Conservation (phyloP, 2,113 vertebrate genomes). For the Solea senegalensis region DNA sequence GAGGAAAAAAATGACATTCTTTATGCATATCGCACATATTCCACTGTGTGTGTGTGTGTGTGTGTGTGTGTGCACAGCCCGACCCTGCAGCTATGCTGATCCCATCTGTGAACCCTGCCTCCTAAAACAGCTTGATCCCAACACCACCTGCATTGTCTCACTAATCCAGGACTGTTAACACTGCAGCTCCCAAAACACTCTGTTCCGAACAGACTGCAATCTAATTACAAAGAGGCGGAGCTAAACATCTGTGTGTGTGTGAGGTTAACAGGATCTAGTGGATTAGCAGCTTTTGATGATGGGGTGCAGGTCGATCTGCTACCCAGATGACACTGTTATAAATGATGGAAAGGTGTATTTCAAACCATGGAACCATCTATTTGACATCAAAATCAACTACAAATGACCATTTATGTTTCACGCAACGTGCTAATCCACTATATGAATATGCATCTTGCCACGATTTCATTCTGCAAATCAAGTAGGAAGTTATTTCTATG, state of each 20-base stretch:
- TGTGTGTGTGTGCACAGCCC: conserved; percentile 1
- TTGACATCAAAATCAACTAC: too few relatives aligned
- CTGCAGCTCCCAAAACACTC: conserved; percentile 52
- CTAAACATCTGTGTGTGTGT: neutral
- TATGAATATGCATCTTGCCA: too few relatives aligned
- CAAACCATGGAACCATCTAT: neutral
- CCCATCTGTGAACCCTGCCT: conserved; percentile 69
- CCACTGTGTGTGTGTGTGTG: conserved; percentile 6
- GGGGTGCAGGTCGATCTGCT: conserved; percentile 1
- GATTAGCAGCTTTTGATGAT: conserved; percentile 56
- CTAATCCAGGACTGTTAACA: conserved; percentile 73
- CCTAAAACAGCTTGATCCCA: conserved; percentile 62
- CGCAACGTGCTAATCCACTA: too few relatives aligned
- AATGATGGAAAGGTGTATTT: too few relatives aligned
- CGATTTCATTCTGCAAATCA: too few relatives aligned
- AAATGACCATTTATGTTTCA: too few relatives aligned
- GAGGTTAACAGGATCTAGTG: conserved; percentile 50
- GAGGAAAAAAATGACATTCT: too few relatives aligned
- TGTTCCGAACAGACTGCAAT: conserved; percentile 50
- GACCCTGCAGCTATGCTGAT: conserved; percentile 55
- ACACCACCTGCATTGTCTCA: conserved; percentile 61
- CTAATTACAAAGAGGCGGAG: conserved; percentile 47
- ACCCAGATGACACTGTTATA: conserved; percentile 35
- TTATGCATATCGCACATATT: too few relatives aligned
- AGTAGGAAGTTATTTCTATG: too few relatives aligned